Conservation (phyloP, 2,888 invertebrate genomes). For the Cephus sareptanus region DNA sequence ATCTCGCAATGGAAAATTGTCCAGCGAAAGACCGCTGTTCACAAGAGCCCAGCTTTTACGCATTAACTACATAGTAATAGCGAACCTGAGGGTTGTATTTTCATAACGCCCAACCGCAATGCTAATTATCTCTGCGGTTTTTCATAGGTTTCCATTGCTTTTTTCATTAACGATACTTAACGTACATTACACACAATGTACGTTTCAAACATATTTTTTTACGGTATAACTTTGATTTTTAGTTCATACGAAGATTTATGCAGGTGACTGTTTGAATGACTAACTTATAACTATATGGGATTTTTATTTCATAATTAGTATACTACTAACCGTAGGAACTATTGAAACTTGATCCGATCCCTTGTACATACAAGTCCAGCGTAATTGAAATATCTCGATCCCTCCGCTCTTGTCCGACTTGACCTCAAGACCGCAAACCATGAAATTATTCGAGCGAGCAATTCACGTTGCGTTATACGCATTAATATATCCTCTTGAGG, state of each 20-base stretch:
- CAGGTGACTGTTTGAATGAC: background rate
- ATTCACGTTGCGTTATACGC: slow-evolving; percentile 33
- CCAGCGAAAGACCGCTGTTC: background rate
- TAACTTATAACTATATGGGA: background rate
- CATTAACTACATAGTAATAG: background rate
- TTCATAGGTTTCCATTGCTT: background rate
- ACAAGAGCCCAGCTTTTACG: background rate
- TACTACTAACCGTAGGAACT: background rate
- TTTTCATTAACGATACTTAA: background rate
- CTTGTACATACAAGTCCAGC: slow-evolving; percentile 10
- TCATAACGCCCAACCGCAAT: background rate
- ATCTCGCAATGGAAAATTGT: background rate
- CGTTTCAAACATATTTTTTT: background rate
- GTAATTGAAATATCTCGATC: slow-evolving; percentile 60
- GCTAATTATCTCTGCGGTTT: background rate
- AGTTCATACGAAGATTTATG: background rate
- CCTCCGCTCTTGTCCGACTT: slow-evolving; percentile 40
- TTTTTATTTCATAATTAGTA: background rate
- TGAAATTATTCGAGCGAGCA: slow-evolving; percentile 47
- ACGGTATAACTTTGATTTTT: background rate
- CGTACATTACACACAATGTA: background rate
- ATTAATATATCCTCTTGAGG: slow-evolving; percentile 29
- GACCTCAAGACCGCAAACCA: slow-evolving; percentile 51
- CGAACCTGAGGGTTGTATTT: background rate
- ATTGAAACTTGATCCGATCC: background rate